Conservation (phyloP, 1,140 invertebrate genomes). For the Dreissena rostriformis region DNA sequence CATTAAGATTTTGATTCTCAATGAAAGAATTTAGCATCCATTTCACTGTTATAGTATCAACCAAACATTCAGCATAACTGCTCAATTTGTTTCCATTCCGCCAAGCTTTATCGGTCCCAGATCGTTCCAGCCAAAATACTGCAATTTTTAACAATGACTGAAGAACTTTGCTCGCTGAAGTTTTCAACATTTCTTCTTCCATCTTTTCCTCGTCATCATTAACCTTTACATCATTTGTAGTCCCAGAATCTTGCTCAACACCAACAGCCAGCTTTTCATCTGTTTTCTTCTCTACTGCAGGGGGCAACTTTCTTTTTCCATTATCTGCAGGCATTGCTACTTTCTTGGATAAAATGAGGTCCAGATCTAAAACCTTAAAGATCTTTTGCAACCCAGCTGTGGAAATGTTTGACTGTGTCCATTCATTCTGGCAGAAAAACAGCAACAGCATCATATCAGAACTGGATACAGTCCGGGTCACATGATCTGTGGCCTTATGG, state of each 20-base stretch:
- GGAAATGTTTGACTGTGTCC: slow-evolving; percentile 18
- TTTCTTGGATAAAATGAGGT: not conserved
- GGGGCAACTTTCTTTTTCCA: not conserved
- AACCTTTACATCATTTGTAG: not conserved
- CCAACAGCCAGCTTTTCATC: not conserved
- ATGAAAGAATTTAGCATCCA: slow-evolving; percentile 26
- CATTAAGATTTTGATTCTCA: not conserved
- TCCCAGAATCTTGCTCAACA: not conserved
- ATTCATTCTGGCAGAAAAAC: slow-evolving; percentile 9
- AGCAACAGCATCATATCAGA: slow-evolving; percentile 26
- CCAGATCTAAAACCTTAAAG: not conserved
- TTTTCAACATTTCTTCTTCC: slow-evolving; percentile 15
- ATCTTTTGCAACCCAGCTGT: not conserved
- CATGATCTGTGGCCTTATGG: not conserved
- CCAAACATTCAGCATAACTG: too few species aligned
- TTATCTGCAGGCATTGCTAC: not conserved
- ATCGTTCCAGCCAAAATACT: not conserved
- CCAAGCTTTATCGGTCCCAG: too few species aligned
- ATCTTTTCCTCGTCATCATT: not conserved
- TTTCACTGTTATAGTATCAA: slow-evolving; percentile 6
- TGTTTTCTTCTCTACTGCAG: not conserved
- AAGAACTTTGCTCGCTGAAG: not conserved
- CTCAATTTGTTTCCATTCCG: too few species aligned
- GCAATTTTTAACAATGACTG: not conserved
- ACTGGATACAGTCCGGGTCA: slow-evolving; percentile 20